Base-by-base conservation (phyloP, 2,113 vertebrate species). In the Grammomys surdaster region DNA sequence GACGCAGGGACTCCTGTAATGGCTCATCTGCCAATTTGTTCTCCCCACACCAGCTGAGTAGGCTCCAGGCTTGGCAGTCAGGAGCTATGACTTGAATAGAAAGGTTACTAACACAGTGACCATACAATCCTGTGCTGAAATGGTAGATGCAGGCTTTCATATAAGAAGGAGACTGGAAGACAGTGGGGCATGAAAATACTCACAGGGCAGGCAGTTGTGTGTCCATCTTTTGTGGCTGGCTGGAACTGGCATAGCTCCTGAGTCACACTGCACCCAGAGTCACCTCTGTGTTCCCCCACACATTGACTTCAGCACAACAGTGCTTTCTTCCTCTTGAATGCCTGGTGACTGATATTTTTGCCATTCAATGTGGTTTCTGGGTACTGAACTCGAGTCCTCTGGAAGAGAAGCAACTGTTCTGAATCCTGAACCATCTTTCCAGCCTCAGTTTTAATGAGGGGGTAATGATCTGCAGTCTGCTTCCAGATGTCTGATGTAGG, bases 1-100 rank as follows among this genome's bases (percentile, higher is more conserved):
- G 95, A 96, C 73, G 51, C 81, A 40, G 20, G 54, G 20, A 51
- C 94, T 36, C 77, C 77, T 40, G 70, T 0, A 10, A 48, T 67
- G 90, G 63, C 60, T 93, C 92, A 65, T 73, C 72, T 90, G 93
- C 85, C 95, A 93, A 58, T 95, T 88, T 78, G 40, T 90, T 90
- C 33, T 78, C 73, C 40, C 75, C n/a, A 43, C 6, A 8, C 95
- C 24, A 1, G 51, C 91, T 40, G 67, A 56, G 19, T 51, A 54
- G 13, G 40, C 72, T 89, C 36, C 67, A 63, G 88, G 90, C 78
- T 85, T 56, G 43, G 58, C 75, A 14, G 5, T 40, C 36, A 58
- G 75, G 65, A 40, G 96, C 94, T 73, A 17, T 8, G 12, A 96
- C 89, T 84, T 9, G 87, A 93, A 93, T 36, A 33, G 90, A 88